Percentiles rank a stretch among this genome's conserved stretches.
These are phyloP conservation scores for Cyanistes caeruleus DNA, from an alignment of 2,113 vertebrate species.

Conservation along the genomic window DNA sequence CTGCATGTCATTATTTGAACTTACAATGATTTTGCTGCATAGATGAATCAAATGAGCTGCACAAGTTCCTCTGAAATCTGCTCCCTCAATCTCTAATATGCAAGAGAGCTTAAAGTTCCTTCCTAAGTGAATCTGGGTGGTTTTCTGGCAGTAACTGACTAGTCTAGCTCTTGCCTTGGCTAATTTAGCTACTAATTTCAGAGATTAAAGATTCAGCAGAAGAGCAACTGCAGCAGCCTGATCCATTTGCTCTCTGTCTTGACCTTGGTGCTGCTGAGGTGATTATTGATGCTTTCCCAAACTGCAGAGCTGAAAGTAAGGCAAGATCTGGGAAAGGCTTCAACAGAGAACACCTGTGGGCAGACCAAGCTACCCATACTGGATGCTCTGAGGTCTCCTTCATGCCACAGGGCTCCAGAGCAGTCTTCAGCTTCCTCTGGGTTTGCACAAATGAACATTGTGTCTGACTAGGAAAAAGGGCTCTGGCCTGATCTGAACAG, in stretches of 20 bases:
- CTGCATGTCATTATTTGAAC: background rate
- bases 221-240: background rate
- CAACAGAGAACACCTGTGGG: background rate
- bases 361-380: background rate
- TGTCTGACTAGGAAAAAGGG: background rate
- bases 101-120: background rate
- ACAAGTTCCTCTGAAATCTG: background rate
- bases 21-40: background rate
- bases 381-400: background rate
- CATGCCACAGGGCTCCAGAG: background rate
- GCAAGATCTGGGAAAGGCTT: background rate
- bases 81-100: background rate
- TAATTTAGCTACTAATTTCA: background rate
- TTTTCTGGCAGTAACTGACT: background rate
- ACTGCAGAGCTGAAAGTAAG: background rate
- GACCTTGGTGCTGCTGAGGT: background rate
- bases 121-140: background rate
- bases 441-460: background rate
- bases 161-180: background rate
- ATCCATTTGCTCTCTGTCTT: background rate
- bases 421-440: background rate
- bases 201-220: background rate
- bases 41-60: background rate
- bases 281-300: background rate
- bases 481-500: background rate